Base-by-base conservation (phyloP, 2,113 vertebrate genomes). In the Ochotona princeps region DNA sequence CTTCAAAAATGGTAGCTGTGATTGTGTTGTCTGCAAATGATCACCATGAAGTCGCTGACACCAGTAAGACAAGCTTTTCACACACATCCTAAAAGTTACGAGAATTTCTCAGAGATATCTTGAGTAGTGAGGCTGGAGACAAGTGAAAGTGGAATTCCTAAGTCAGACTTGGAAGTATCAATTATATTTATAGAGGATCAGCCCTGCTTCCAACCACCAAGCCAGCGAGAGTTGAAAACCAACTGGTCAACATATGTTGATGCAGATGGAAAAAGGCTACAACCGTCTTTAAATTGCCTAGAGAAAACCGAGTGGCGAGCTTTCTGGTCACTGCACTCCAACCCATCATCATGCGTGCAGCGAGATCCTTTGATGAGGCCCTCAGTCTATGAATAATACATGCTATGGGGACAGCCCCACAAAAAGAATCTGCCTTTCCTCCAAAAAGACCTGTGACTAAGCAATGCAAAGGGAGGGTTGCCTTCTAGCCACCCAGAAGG, bases 391-490 rank as follows among this genome's bases (percentile, higher is more conserved):
- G 94, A 97, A 97, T 97, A 97, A 97, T 82, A 96, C 74, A 97
- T 97, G 96, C 97, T 85, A 96, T 85, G 87, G 94, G 91, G 91
- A 83, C 93, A 96, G 86, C 21, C 92, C 96, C 85, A 97, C 79
- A 97, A 97, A 97, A 98, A 97, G 90, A 95, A 90, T 72, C 75
- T 95, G 74, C 92, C 89, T 96, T 92, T 96, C 83, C 84, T 96
- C 30, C 70, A 95, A 95, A 96, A 97, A 92, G 92, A 82, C 72
- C 63, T 78, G 93, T 94, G 95, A 97, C 96, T 95, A 96, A 90
- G 82, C 60, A 95, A 93, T 12, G 91, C 17, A 89, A 90, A 81
- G 74, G 72, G 89, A 96, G 89, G 38, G 72, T 93, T 92, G 89
- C 87, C 91, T 95, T 87, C 60, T 74, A 95, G 83, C 66, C 67